These are phyloP conservation scores for Merodon equestris DNA, from an alignment of 2,888 invertebrate genomes.

Conservation along the genomic window DNA sequence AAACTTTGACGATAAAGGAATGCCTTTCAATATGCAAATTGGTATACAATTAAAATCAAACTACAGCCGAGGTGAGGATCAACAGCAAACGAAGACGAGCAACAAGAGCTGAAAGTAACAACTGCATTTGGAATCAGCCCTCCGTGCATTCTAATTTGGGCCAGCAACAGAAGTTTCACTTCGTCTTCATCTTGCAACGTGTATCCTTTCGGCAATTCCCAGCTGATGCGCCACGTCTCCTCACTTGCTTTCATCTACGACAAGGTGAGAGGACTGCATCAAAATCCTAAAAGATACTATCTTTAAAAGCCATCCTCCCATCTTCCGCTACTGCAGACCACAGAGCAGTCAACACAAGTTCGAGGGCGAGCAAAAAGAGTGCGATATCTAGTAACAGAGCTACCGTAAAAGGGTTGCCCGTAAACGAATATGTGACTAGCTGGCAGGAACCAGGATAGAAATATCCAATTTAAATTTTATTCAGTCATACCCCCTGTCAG, in stretches of 20 bases:
- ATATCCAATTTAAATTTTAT: conserved; percentile 69
- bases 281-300: conserved; percentile 53
- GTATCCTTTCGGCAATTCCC: conserved; percentile 45
- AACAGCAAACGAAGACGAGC: conserved; percentile 29
- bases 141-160: conserved; percentile 45
- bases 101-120: conserved; percentile 37
- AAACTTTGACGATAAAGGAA: conserved; percentile 52
- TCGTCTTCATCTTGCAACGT: conserved; percentile 32
- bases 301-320: conserved; percentile 22
- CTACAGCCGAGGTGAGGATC: conserved; percentile 39
- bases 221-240: conserved; percentile 40
- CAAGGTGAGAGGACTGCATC: conserved; percentile 55
- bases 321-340: no score
- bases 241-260: no score
- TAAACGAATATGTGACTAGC: conserved; percentile 7
- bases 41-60: conserved; percentile 68
- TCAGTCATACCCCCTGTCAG: conserved; percentile 45
- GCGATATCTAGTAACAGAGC: conserved; percentile 6
- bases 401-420: conserved; percentile 29
- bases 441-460: conserved; percentile 31
- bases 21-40: conserved; percentile 68
- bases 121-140: conserved; percentile 38
- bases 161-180: conserved; percentile 46
- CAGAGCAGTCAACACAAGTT: no score
- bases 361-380: not conserved